phyloP scores from a whole-genome alignment of 2,113 vertebrate species.

The Oreotragus oreotragus region DNA sequence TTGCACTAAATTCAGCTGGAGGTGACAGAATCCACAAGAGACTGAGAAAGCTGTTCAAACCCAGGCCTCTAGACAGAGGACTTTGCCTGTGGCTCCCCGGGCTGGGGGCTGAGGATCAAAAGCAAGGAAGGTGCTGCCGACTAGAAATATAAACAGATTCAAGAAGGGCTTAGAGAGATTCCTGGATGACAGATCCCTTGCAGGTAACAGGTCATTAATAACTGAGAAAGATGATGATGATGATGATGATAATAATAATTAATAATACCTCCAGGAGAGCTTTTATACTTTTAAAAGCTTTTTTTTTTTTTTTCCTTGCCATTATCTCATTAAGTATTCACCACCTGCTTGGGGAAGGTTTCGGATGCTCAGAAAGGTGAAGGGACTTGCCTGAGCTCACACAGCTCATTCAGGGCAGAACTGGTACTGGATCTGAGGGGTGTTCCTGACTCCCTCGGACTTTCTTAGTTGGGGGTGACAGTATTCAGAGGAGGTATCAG shows the following conservation, averaged over 20 bases:
- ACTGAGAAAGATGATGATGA: constrained; percentile 21
- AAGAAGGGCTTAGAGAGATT: constrained; percentile 58
- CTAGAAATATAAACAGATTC: constrained; percentile 64
- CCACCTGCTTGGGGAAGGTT: neutral
- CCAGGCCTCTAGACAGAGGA: neutral
- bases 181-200: constrained; percentile 59
- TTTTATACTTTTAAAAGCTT: constrained; percentile 38
- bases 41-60: neutral
- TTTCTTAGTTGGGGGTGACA: neutral
- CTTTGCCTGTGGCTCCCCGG: neutral
- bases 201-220: constrained; percentile 69
- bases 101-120: constrained; percentile 15
- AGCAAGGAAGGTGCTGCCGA: constrained; percentile 23
- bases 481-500: neutral
- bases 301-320: neutral
- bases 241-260: constrained; percentile 46
- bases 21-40: neutral
- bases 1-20: neutral
- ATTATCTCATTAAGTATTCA: neutral
- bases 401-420: neutral
- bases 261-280: constrained; percentile 36
- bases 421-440: neutral
- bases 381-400: neutral
- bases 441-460: neutral
- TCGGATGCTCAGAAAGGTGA: neutral